Conservation (phyloP, 1,140 invertebrate species). For the Sesamia nonagrioides region DNA sequence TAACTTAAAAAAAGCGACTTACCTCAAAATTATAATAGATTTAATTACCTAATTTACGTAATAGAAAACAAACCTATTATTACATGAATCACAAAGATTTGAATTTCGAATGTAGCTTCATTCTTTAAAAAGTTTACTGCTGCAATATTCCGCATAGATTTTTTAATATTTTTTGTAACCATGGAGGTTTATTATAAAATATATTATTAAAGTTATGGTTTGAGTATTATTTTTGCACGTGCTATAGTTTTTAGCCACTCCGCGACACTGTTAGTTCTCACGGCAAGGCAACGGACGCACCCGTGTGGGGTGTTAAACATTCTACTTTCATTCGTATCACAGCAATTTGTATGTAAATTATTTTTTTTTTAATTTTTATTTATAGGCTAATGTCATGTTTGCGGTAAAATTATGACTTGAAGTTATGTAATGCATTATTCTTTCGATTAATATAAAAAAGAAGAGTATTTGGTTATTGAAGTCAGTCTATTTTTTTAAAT, state of each 20-base stretch:
- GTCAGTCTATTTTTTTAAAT: background rate
- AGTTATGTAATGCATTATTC: slow-evolving; percentile 29
- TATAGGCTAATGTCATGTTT: slow-evolving; percentile 40
- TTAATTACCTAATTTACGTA: background rate
- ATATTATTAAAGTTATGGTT: background rate
- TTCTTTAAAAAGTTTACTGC: slow-evolving; percentile 22
- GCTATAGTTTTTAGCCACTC: slow-evolving; percentile 59
- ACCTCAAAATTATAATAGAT: slow-evolving; percentile 23
- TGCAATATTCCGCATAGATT: slow-evolving; percentile 13
- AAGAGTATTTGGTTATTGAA: background rate
- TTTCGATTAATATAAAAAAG: background rate
- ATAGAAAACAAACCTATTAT: slow-evolving; percentile 29
- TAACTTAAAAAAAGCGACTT: background rate
- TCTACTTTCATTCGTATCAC: slow-evolving; percentile 52
- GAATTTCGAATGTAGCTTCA: slow-evolving; percentile 28
- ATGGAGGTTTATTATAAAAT: background rate
- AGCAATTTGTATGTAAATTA: slow-evolving; percentile 31
- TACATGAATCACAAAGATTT: slow-evolving; percentile 22
- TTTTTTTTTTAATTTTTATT: slow-evolving; percentile 28
- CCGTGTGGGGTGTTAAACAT: slow-evolving; percentile 58
- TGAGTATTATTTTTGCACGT: slow-evolving; percentile 52
- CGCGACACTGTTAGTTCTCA: slow-evolving; percentile 58
- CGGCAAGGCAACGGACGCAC: slow-evolving; percentile 28
- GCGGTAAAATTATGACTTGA: background rate
- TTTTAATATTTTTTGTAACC: slow-evolving; percentile 3